Conservation (phyloP, 2,113 vertebrate genomes). For the Ellobius talpinus region DNA sequence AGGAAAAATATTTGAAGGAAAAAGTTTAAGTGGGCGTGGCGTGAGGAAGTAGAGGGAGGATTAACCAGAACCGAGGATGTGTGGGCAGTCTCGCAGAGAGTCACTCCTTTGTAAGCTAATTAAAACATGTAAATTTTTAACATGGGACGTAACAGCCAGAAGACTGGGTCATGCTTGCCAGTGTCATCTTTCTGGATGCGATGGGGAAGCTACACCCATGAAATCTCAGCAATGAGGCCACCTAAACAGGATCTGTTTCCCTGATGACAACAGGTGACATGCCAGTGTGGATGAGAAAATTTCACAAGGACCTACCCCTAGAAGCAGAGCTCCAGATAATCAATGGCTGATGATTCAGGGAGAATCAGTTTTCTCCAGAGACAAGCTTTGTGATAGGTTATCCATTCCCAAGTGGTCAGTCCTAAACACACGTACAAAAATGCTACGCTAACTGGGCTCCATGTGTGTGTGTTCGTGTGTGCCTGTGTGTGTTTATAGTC, state of each 20-base stretch:
- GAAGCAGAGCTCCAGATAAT: too few species aligned
- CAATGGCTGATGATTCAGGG: too few species aligned
- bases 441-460: neutral
- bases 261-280: neutral
- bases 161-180: neutral
- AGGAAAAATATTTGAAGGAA: too few species aligned
- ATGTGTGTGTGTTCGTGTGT: neutral
- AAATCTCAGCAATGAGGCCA: neutral
- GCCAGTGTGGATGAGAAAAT: too few species aligned
- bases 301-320: neutral
- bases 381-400: neutral
- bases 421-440: neutral
- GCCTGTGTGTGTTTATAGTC: too few species aligned
- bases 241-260: neutral
- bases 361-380: neutral
- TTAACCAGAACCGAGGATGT: neutral
- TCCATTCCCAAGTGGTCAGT: neutral
- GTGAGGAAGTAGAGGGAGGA: neutral
- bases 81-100: neutral
- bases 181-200: neutral
- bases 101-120: neutral
- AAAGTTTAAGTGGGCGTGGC: neutral
- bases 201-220: neutral
- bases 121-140: neutral
- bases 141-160: neutral